These are phyloP conservation scores for Hyposmocoma kahamanoa DNA, from an alignment of 1,140 invertebrate species.

Conservation along the genomic window DNA sequence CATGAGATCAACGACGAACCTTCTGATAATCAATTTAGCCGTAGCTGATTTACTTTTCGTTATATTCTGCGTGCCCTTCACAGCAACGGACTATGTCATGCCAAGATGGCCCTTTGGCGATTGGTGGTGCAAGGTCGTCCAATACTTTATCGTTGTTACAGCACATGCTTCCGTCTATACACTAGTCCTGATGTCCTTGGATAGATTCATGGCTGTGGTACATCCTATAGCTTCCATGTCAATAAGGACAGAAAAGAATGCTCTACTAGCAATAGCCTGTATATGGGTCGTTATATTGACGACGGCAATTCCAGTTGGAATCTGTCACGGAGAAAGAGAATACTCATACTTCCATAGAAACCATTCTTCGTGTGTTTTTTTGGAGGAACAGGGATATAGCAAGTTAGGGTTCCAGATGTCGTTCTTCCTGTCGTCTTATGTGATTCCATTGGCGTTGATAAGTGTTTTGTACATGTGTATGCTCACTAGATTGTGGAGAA, in stretches of 20 bases:
- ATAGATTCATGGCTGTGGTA: slow-evolving; percentile 95
- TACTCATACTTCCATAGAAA: slow-evolving; percentile 77
- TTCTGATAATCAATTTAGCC: slow-evolving; percentile 91
- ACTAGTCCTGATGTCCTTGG: slow-evolving; percentile 94
- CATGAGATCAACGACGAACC: slow-evolving; percentile 95
- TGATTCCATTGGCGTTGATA: slow-evolving; percentile 89
- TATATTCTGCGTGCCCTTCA: slow-evolving; percentile 96
- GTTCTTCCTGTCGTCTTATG: slow-evolving; percentile 90
- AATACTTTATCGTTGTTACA: slow-evolving; percentile 86
- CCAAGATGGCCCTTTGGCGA: slow-evolving; percentile 94
- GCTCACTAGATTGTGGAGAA: slow-evolving; percentile 91
- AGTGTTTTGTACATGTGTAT: slow-evolving; percentile 93
- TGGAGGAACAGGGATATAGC: slow-evolving; percentile 79
- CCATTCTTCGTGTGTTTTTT: slow-evolving; percentile 79
- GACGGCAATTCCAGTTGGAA: slow-evolving; percentile 83
- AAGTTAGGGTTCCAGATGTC: slow-evolving; percentile 83
- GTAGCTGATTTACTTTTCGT: slow-evolving; percentile 95
- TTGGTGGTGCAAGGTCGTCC: slow-evolving; percentile 91
- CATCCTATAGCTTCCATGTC: slow-evolving; percentile 94
- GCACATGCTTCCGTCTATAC: slow-evolving; percentile 96
- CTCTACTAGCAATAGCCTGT: slow-evolving; percentile 82
- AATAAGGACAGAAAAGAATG: slow-evolving; percentile 89
- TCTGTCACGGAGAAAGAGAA: slow-evolving; percentile 85
- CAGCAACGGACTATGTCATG: slow-evolving; percentile 90
- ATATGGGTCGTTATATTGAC: slow-evolving; percentile 88